phyloP scores from a whole-genome alignment of 2,113 vertebrate species.

The Apistogramma diplotaenia region DNA sequence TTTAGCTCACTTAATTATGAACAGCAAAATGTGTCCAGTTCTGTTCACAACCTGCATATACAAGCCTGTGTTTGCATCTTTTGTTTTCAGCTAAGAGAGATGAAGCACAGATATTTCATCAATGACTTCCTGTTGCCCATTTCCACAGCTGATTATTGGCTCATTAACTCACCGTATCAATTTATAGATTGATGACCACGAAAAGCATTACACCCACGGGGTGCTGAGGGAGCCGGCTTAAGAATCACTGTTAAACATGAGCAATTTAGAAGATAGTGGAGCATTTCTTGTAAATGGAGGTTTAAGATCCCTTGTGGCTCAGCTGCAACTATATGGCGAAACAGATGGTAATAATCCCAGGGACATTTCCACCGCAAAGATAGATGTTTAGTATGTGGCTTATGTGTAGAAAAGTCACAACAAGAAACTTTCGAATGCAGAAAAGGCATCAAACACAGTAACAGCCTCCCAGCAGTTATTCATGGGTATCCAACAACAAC shows the following conservation, averaged over 20 bases:
- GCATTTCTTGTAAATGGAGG: slow-evolving; percentile 25
- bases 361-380: background rate
- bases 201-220: slow-evolving; percentile 5
- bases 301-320: slow-evolving; percentile 3
- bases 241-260: slow-evolving; percentile 34
- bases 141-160: slow-evolving; percentile 56
- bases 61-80: background rate
- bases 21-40: background rate
- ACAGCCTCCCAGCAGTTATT: background rate
- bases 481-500: background rate
- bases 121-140: slow-evolving; percentile 20
- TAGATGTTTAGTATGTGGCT: background rate
- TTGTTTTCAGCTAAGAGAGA: background rate
- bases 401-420: background rate
- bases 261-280: slow-evolving; percentile 3
- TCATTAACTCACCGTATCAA: slow-evolving; percentile 57
- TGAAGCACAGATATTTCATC: slow-evolving; percentile 28
- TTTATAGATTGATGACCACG: slow-evolving; percentile 44
- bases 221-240: slow-evolving; percentile 16
- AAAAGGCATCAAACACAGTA: background rate
- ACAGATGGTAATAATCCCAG: slow-evolving; percentile 9
- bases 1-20: background rate
- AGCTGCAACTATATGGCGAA: background rate
- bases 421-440: background rate
- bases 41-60: rapidly evolving